These are phyloP conservation scores for Channa maculata DNA, from an alignment of 2,113 vertebrate species.

Conservation along the genomic window DNA sequence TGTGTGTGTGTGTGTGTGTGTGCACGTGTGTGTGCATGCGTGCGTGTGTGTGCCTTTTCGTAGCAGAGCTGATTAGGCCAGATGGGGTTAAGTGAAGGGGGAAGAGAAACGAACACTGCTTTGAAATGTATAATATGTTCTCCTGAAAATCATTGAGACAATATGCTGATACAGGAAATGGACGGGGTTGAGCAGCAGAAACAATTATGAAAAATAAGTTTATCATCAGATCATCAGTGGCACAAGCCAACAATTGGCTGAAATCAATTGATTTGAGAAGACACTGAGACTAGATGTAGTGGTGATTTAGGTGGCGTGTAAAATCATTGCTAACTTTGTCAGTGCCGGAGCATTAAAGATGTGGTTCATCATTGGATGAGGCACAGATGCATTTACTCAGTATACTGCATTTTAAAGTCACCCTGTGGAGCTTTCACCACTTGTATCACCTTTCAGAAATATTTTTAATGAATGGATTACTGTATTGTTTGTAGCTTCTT, in stretches of 20 bases:
- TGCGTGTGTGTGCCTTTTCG: conserved; percentile 53
- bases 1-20: conserved; percentile 23
- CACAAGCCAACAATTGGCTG: neutral
- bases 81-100: conserved; percentile 74
- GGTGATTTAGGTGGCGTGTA: conserved; percentile 3
- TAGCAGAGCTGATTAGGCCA: conserved; percentile 73
- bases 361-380: neutral
- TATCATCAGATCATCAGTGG: conserved; percentile 8
- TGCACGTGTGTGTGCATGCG: conserved; percentile 38
- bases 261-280: conserved; percentile 7
- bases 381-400: too few species aligned
- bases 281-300: neutral
- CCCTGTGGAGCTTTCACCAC: too few species aligned
- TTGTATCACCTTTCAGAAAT: too few species aligned
- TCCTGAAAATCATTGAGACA: conserved; percentile 48
- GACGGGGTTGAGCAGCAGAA: neutral
- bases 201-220: conserved; percentile 47
- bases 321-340: neutral
- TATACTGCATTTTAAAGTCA: too few species aligned
- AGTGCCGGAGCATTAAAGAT: neutral
- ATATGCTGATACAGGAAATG: conserved; percentile 46
- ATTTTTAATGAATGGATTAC: neutral
- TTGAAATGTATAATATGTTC: conserved; percentile 62
- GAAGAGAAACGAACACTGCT: conserved; percentile 45
- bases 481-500: neutral